Percentiles rank a stretch among this genome's conserved stretches.
Conservation (phyloP, 2,113 vertebrate genomes). For the Chlamydotis undulata region DNA sequence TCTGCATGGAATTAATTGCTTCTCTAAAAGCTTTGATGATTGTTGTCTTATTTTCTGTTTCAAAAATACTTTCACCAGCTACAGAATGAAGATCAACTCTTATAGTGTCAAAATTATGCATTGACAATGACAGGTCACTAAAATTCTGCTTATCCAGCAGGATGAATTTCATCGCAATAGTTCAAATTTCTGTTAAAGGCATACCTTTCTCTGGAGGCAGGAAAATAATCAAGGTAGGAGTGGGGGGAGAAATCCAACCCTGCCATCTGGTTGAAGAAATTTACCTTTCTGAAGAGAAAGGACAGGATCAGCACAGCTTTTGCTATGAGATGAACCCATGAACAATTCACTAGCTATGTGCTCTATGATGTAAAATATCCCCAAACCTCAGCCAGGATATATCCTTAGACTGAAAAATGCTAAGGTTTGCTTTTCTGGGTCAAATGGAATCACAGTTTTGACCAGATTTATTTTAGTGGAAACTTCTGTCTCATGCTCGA, state of each 20-base stretch:
- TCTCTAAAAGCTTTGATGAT: conserved; percentile 31
- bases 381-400: neutral
- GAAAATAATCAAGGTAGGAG: neutral
- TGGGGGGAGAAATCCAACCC: neutral
- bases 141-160: conserved; percentile 13
- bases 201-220: neutral
- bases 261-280: neutral
- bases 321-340: neutral
- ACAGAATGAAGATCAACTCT: neutral
- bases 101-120: neutral
- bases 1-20: conserved; percentile 42
- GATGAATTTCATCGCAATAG: neutral
- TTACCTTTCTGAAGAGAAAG: neutral
- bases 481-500: neutral
- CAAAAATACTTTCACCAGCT: neutral
- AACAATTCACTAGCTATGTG: neutral
- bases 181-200: conserved; percentile 1
- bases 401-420: neutral
- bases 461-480: neutral
- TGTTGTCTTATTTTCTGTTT: conserved; percentile 23
- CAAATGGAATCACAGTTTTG: neutral
- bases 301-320: neutral
- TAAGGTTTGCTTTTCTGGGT: neutral
- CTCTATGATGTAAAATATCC: neutral
- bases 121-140: neutral